Base-by-base conservation (phyloP, 23 tunicate species). In the Ascidia mentula region DNA sequence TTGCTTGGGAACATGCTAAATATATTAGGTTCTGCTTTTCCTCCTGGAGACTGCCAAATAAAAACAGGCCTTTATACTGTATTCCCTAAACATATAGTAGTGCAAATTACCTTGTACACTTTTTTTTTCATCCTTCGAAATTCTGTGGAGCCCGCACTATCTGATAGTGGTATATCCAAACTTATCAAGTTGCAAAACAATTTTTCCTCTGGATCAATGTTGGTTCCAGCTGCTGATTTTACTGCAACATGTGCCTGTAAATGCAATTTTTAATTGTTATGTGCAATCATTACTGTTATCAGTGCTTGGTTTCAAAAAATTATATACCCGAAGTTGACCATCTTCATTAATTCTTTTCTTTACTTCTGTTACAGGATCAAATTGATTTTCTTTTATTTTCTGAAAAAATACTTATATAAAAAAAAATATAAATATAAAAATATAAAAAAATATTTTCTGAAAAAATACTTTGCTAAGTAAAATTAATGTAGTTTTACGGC, bases 171-270 rank as follows among this genome's bases (percentile, higher is more conserved):
- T 32, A 90, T 81, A 32, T 84, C 89, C 38, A 90, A 70, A 36
- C 86, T 76, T 0, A 85, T 76, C 0, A 90, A 60, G 73, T 90
- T 90, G 18, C 77, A 37, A 33, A 40, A 90, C 28, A 90, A 37
- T 6, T 17, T 74, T 40, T 90, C 89, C 42, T 90, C 96, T 3
- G 96, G 96, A 46, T 85, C 89, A 22, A 90, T 81, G 40, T 90
- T 90, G 28, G 96, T 90, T 15, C 90, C 96, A 24, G 84, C 59
- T 32, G 96, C 86, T 69, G 96, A 83, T 71, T 77, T 85, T 46
- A 78, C 69, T 17, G 83, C 84, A 0, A 89, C 77, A 36, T 77
- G 82, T 24, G 34, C 71, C 95, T 89, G 72, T 37, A 73, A n/a
- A 3, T 20, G 13, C 65, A 53, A 53, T 9, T 53, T 42, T 42